These are phyloP conservation scores for Arrhamphus sclerolepis DNA, from an alignment of 2,797 vertebrate genomes.

Conservation along the genomic window DNA sequence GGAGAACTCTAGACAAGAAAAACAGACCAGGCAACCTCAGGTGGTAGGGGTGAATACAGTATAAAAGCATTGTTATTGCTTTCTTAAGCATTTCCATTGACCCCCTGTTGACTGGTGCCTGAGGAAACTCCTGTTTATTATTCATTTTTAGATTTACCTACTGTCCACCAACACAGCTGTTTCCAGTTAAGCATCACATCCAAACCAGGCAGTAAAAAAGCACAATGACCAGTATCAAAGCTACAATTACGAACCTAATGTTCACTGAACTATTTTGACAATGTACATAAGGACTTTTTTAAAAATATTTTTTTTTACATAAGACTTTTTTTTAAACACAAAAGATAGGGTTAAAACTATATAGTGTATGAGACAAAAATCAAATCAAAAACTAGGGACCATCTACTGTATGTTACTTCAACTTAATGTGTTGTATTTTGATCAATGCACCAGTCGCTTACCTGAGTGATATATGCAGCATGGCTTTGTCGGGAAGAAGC, in stretches of 20 bases:
- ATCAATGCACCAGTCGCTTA: slow-evolving; percentile 32
- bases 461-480: slow-evolving; percentile 45
- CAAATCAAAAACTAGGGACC: slow-evolving; percentile 44
- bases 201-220: too few species aligned
- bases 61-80: too few species aligned
- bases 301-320: too few species aligned
- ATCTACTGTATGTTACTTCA: slow-evolving; percentile 2
- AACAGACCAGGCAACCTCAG: too few species aligned
- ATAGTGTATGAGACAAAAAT: background rate
- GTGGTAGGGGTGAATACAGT: too few species aligned
- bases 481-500: slow-evolving; percentile 50
- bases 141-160: slow-evolving; percentile 30
- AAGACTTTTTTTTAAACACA: too few species aligned
- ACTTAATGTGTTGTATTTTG: slow-evolving; percentile 2
- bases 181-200: too few species aligned
- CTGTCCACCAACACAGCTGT: slow-evolving; percentile 28
- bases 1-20: too few species aligned
- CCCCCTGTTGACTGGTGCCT: slow-evolving; percentile 37
- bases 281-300: slow-evolving; percentile 36
- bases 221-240: slow-evolving; percentile 3
- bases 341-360: slow-evolving; percentile 49
- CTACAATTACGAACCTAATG: background rate
- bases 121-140: slow-evolving; percentile 26
- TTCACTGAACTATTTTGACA: too few species aligned
- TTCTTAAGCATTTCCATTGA: slow-evolving; percentile 25